These are phyloP conservation scores for Gallirallus australis DNA, from an alignment of 2,797 vertebrate genomes.

Conservation along the genomic window DNA sequence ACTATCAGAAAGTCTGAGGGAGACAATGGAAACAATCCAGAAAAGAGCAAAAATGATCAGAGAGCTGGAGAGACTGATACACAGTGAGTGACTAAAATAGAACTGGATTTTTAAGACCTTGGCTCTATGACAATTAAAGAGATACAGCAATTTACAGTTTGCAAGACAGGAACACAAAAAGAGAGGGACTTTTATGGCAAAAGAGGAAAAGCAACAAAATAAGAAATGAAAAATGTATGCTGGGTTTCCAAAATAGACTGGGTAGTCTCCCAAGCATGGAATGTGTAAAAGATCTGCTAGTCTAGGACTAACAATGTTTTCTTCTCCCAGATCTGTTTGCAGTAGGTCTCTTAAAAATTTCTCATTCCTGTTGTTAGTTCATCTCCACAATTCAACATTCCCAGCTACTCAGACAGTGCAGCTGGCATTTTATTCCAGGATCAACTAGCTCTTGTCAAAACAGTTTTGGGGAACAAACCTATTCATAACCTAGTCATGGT, in stretches of 20 bases:
- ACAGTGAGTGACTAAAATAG: constrained; percentile 53
- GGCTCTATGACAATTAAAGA: constrained; percentile 50
- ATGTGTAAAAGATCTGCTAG: neutral
- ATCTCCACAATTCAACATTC: neutral
- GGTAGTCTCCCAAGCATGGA: neutral
- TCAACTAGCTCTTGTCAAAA: neutral
- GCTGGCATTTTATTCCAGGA: neutral
- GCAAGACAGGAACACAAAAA: neutral
- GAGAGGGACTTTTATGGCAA: neutral
- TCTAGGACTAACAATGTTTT: neutral
- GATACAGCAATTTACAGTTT: neutral
- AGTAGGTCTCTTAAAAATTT: neutral
- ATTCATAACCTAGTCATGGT: neutral
- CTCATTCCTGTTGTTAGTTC: neutral
- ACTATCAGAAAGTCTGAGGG: neutral
- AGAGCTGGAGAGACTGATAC: neutral
- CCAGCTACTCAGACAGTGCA: neutral
- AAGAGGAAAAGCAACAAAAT: neutral
- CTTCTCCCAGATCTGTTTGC: neutral
- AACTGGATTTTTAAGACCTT: constrained; percentile 32
- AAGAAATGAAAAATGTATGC: neutral
- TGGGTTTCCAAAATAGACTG: neutral
- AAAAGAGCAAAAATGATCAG: constrained; percentile 29
- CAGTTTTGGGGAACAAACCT: neutral
- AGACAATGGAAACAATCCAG: constrained; percentile 30